phyloP scores from a whole-genome alignment of 2,888 invertebrate species.

The Dryobota labecula region DNA sequence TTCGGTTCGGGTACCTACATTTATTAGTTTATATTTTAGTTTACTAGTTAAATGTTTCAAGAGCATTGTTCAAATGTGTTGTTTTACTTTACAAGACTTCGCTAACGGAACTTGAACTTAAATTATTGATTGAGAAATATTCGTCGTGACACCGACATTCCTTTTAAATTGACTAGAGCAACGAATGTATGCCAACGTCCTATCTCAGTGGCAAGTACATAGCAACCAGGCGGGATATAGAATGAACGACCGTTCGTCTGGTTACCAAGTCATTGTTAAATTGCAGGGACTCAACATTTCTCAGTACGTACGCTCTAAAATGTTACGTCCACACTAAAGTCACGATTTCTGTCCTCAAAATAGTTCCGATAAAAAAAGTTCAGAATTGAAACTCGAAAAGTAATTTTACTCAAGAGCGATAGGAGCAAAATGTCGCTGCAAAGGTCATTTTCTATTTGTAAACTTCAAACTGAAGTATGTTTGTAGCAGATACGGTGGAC shows the following conservation, averaged over 20 bases:
- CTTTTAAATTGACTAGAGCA: constrained; percentile 50
- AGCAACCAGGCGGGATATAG: constrained; percentile 54
- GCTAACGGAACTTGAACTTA: constrained; percentile 41
- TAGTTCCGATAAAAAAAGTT: constrained; percentile 4
- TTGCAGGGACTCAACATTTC: constrained; percentile 19
- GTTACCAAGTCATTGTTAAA: constrained; percentile 38
- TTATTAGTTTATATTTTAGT: constrained; percentile 33
- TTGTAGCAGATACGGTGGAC: constrained; percentile 47
- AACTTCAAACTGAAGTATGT: constrained; percentile 57
- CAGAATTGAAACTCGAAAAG: constrained; percentile 29
- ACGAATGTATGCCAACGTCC: constrained; percentile 54
- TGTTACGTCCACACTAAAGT: not conserved
- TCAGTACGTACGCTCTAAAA: constrained; percentile 15
- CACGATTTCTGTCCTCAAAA: not conserved
- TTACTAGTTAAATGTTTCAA: constrained; percentile 20
- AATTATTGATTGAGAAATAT: constrained; percentile 29
- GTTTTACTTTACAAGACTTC: constrained; percentile 34
- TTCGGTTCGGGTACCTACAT: not conserved
- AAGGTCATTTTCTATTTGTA: constrained; percentile 69
- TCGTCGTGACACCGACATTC: constrained; percentile 32
- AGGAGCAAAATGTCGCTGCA: constrained; percentile 64
- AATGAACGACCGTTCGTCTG: constrained; percentile 32
- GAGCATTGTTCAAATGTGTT: constrained; percentile 21
- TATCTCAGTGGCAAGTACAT: constrained; percentile 47
- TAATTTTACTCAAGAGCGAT: constrained; percentile 52